A percentile compares a stretch with the other conserved stretches of the same genome.
phyloP scores from a whole-genome alignment of 2,113 vertebrate genomes.

The Dryoscopus gambensis region DNA sequence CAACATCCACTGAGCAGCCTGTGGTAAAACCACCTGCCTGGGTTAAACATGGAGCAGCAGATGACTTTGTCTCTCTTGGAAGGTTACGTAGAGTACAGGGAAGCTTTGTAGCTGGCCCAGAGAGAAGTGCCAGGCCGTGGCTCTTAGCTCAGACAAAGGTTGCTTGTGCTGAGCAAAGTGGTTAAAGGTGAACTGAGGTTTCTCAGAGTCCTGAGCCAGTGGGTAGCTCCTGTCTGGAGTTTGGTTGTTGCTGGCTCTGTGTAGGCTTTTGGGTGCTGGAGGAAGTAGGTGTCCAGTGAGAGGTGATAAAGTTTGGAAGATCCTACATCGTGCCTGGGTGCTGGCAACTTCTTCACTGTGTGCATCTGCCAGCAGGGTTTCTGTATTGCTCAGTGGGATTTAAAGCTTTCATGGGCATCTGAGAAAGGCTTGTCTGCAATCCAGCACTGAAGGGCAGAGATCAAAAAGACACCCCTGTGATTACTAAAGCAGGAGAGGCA shows the following conservation, averaged over 20 bases:
- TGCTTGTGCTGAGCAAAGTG: slow-evolving; percentile 1
- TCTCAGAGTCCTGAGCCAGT: neutral
- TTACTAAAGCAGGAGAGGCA: neutral
- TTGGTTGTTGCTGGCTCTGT: neutral
- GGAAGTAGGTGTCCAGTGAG: neutral
- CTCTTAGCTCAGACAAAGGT: neutral
- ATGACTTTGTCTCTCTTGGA: neutral
- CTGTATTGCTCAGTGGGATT: neutral
- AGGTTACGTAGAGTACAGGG: neutral
- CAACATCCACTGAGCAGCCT: neutral
- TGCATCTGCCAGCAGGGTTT: neutral
- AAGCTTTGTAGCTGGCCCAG: neutral
- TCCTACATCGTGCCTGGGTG: neutral
- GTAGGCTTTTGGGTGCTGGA: neutral
- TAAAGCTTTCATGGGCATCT: neutral
- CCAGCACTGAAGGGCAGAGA: neutral
- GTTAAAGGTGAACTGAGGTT: slow-evolving; percentile 35
- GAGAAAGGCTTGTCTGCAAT: neutral
- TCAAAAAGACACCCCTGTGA: neutral
- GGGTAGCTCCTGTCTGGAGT: neutral
- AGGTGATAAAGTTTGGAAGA: neutral
- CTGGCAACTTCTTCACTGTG: neutral
- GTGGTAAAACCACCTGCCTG: neutral
- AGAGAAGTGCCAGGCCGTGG: neutral
- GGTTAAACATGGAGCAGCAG: neutral